phyloP scores from a whole-genome alignment of 2,113 vertebrate genomes.

The Ictidomys tridecemlineatus region DNA sequence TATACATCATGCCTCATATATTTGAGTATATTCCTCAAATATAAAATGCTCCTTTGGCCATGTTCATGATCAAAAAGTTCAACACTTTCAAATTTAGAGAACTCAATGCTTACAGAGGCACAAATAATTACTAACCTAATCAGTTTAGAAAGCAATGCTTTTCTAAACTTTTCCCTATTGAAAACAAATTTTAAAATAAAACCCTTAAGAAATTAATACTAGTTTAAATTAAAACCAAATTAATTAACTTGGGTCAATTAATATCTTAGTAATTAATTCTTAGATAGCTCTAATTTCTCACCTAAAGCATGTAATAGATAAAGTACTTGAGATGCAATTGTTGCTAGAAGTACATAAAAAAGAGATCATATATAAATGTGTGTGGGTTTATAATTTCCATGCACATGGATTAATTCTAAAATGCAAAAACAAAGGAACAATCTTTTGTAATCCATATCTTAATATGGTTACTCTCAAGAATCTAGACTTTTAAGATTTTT shows the following conservation, averaged over 20 bases:
- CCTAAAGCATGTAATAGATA: background rate
- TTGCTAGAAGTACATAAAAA: no score
- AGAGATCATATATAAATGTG: background rate
- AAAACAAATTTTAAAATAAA: background rate
- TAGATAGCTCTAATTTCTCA: background rate
- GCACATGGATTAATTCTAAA: background rate
- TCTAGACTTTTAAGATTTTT: background rate
- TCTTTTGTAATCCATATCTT: background rate
- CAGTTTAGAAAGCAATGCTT: background rate
- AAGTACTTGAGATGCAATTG: background rate
- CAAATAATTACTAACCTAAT: background rate
- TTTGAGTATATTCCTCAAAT: background rate
- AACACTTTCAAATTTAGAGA: background rate
- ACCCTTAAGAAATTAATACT: background rate
- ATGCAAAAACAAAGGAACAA: background rate
- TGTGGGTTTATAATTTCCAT: background rate
- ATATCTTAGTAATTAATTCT: background rate
- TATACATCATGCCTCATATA: background rate
- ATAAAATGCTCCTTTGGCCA: background rate
- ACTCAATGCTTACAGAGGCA: background rate
- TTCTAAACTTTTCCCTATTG: background rate
- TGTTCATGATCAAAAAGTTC: background rate
- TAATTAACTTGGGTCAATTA: background rate
- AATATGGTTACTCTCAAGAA: background rate
- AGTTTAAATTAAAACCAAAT: background rate